Conservation (phyloP, 2,113 vertebrate genomes). For the Argyrosomus japonicus region DNA sequence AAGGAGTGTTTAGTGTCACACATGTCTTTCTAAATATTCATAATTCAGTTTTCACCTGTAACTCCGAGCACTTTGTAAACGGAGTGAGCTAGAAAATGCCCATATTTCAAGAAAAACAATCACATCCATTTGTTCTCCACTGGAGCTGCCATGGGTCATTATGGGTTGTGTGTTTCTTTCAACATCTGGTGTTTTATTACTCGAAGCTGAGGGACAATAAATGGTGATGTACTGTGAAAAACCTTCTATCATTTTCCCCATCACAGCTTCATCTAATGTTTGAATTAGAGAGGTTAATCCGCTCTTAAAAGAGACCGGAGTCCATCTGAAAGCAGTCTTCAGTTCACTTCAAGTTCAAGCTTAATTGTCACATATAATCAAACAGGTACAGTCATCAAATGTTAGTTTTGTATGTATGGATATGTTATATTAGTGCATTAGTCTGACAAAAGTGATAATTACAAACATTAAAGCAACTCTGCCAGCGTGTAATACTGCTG, state of each 20-base stretch:
- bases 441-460: background rate
- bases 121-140: background rate
- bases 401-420: too few species aligned
- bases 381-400: too few species aligned
- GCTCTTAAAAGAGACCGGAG: background rate
- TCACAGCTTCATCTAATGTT: background rate
- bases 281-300: background rate
- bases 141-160: background rate
- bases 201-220: slow-evolving; percentile 8
- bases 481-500: too few species aligned
- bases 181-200: slow-evolving; percentile 46
- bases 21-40: background rate
- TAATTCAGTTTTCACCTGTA: background rate
- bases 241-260: background rate
- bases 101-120: background rate
- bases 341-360: too few species aligned
- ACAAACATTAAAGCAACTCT: background rate
- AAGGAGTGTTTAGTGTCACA: background rate
- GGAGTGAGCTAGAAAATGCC: too few species aligned
- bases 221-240: slow-evolving; percentile 18
- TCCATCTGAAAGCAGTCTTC: background rate
- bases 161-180: background rate
- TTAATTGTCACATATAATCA: too few species aligned
- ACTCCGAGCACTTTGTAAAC: background rate
- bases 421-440: background rate